Evolutionary conservation across 2,888 invertebrate genomes (phyloP), one percentile per base, ranked within the genome.

Genomic region (Pseudeuparius sepicola): DNA sequence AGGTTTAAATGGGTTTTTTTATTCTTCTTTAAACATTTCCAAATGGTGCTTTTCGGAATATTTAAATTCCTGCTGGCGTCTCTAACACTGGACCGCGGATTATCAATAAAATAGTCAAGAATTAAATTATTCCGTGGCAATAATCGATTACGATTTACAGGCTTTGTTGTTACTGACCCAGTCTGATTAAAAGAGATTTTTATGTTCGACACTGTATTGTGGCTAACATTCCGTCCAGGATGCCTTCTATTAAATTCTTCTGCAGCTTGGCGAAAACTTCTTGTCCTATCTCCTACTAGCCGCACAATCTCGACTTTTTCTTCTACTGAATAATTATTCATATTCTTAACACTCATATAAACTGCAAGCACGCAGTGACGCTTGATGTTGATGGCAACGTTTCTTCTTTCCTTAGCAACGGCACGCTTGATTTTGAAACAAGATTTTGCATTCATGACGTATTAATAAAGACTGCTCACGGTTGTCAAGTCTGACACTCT

Each of bases 101-200:
- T 31, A 24, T 32, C 25, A 25, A 24, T 32, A 32, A 32, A 32
- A 32, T 25, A 32, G 17, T 32, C 12, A 24, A 32, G 14, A 25
- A 32, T 25, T 15, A 32, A 16, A n/a, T 12, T 24, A 15, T 26
- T 31, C 13, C 23, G 3, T 31, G 23, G 12, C 14, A n/a, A 12
- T 24, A 23, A 3, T 14, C 23, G 23, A 31, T 31, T 17, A 31
- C 31, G 23, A 31, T 31, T 15, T 17, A 16, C 17, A n/a, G 14
- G 29, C 3, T 7, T 3, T 16, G 3, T 29, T 17, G 14, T 3
- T 16, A 29, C 29, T 29, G 29, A 16, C 10, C 29, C 15, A 29
- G 14, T 15, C 17, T 29, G 29, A 14, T 26, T 14, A 26, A 26
- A 26, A 26, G 9, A 26, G 13, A 9, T 26, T 4, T 26, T 26